Base-by-base conservation (phyloP, 1,140 invertebrate species). In the Megalopta genalis region DNA sequence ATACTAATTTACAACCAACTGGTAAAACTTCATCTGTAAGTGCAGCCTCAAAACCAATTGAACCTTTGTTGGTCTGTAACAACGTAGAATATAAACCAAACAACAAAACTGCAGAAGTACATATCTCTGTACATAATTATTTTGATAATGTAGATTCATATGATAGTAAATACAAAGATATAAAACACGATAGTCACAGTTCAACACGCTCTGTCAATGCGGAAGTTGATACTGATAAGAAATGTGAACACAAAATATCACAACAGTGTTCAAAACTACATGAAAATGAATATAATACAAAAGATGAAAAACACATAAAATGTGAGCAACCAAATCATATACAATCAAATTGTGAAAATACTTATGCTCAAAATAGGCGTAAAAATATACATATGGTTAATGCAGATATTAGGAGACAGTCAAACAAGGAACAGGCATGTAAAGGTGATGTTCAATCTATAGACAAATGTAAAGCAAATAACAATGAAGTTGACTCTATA, bases 341-440 rank as follows among this genome's bases (percentile, higher is more conserved):
- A 18, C n/a, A 71, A 72, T 77, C 39, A n/a, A 42, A 21, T 46
- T 42, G 21, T 23, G 59, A 72, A 42, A 72, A 46, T 49, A 25
- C 10, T 70, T 18, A 4, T 63, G 0, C 18, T 6, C 68, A 77
- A 42, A 49, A 2, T 7, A 67, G 70, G 25, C 14, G 52, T 1
- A 70, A 25, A 63, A 71, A 32, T 63, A 77, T 21, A 37, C 46
- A 63, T 25, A 14, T 63, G 9, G n/a, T 21, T 57, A 25, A 42
- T 46, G 27, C 16, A 49, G 68, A 77, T 1, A n/a, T 42, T 64
- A 72, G 52, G 54, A 27, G 16, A 32, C 27, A 70, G 49, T 70
- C 27, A 5, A 63, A 6, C 25, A 25, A 77, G 12, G 27, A 70
- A 4, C 42, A 69, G 21, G 3, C 23, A 7, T 23, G 32, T 73